Base-by-base conservation (phyloP, 1,140 invertebrate genomes). In the Tetramorium alpestre region DNA sequence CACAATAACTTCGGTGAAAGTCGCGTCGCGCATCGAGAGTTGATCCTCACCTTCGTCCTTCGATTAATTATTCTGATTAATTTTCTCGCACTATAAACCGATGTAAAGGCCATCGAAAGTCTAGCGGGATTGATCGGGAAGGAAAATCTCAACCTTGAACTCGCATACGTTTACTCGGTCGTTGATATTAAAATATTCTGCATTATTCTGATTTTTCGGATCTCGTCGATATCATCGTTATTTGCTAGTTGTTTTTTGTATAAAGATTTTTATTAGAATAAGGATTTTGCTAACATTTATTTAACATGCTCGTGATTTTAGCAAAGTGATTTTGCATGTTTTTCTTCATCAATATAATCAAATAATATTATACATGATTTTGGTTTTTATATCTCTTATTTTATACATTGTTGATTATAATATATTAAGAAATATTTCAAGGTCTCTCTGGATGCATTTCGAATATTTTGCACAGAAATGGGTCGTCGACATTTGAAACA, bases 11-110 rank as follows among this genome's bases (percentile, higher is more conserved):
- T 75, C 7, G n/a, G 51, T 75, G 56, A 73, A 82, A 60, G 54
- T 82, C 11, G 13, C 41, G 8, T 41, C 38, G 47, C 56, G 56
- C 28, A 28, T 54, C 38, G 44, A 4, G 28, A 18, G 25, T 33
- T 33, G 3, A 33, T 58, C 54, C 25, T 22, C n/a, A 38, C 22
- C 54, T 49, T 73, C 41, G 54, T 84, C 56, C 54, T 84, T 84
- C 41, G 13, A 75, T 84, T 84, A 84, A 84, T 84, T 84, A 73
- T 44, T 60, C 54, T 13, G 25, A 84, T 84, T 73, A 73, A 60
- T 82, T 82, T 25, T 56, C 49, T 44, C 16, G 28, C 18, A 33
- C 3, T 58, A 41, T 16, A 13, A 5, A 44, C 18, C 54, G 25
- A 10, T 25, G 44, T 22, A 60, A 75, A 84, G 54, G 41, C 8